Conservation (phyloP, 2,797 vertebrate genomes). For the Bufotes viridis region DNA sequence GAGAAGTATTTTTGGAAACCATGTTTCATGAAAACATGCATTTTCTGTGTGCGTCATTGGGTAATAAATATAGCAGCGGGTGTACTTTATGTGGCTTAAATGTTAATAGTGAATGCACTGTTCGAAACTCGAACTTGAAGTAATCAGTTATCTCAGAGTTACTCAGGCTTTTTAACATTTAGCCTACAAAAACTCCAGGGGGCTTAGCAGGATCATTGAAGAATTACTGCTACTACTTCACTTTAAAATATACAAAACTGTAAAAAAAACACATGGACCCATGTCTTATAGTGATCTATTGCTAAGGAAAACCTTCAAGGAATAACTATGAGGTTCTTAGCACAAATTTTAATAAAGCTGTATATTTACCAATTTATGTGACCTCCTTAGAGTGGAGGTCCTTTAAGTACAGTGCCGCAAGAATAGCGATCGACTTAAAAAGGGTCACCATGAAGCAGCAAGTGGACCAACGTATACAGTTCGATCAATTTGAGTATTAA, state of each 20-base stretch:
- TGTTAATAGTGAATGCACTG: conserved; percentile 51
- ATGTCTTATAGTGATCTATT: background rate
- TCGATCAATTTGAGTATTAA: too few species aligned
- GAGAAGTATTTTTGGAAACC: conserved; percentile 41
- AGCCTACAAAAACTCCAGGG: background rate
- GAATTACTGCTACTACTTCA: background rate
- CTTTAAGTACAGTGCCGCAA: too few species aligned
- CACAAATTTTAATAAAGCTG: too few species aligned
- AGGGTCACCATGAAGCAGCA: too few species aligned
- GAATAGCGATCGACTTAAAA: too few species aligned
- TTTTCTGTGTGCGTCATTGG: conserved; percentile 38
- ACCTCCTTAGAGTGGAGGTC: too few species aligned
- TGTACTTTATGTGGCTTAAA: conserved; percentile 40
- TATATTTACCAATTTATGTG: too few species aligned
- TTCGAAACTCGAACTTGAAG: conserved; percentile 23
- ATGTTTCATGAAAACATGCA: conserved; percentile 50
- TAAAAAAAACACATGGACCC: background rate
- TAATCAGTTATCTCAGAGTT: conserved; percentile 37
- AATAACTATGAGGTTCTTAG: background rate
- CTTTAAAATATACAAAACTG: background rate
- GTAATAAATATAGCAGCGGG: conserved; percentile 46
- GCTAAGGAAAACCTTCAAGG: background rate
- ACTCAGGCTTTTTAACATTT: conserved; percentile 35
- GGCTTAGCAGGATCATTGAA: background rate
- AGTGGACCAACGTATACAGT: too few species aligned